Base-by-base conservation (phyloP, 2,888 invertebrate species). In the Tyria jacobaeae region DNA sequence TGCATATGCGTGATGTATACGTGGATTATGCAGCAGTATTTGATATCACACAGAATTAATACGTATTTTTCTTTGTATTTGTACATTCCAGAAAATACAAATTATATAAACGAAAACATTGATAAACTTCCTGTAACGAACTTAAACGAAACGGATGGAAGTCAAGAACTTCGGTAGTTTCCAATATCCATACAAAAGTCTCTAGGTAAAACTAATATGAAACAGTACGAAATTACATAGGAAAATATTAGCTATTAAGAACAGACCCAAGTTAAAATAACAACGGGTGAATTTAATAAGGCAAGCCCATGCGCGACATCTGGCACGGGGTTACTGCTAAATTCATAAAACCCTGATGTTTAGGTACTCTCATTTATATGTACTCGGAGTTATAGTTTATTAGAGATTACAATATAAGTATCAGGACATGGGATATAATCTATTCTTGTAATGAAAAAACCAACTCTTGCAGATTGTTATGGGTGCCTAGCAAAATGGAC, bases 251-350 rank as follows among this genome's bases (percentile, higher is more conserved):
- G 27, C 76, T 66, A 78, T 76, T 76, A 71, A 78, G 60, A 58
- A 66, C 60, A 62, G 64, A 66, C 68, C 62, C 54, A 67, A 75
- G 65, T 76, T 78, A 68, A 75, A 75, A 69, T 68, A 71, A 68
- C 70, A 75, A 75, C 70, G 75, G 75, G 67, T 62, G 67, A 68
- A 72, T 81, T 81, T 81, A 81, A 81, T 81, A 81, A 81, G 73
- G 71, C 66, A 52, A 49, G 62, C 67, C 71, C 51, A 73, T 74
- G 57, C 49, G 76, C 64, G 71, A 70, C 81, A 81, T 72, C 79
- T 81, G 81, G 55, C 44, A 15, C 35, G 52, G 64, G 73, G 67
- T 64, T 71, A 58, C 51, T 50, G 62, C 61, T 65, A 63, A 68
- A 77, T 75, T 77, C 73, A 70, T 75, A 75, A 76, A 76, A 76